A percentile compares a stretch with the other conserved stretches of the same genome.
phyloP scores from a whole-genome alignment of 2,113 vertebrate species.

The Serilophus lunatus region DNA sequence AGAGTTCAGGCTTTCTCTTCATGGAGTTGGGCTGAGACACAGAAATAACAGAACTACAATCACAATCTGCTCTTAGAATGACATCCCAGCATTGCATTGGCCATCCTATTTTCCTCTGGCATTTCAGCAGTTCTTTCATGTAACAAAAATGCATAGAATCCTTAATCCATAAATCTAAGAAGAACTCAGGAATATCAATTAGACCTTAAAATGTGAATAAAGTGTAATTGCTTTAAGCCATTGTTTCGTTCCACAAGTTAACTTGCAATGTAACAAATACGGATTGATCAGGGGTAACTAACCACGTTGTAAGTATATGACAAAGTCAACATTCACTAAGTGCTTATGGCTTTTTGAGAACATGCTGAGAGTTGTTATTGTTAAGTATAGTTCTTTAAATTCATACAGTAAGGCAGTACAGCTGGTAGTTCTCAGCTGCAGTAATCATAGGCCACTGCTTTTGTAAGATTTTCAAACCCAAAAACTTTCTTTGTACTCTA shows the following conservation, averaged over 20 bases:
- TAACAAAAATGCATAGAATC: neutral
- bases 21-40: neutral
- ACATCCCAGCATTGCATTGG: neutral
- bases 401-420: neutral
- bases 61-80: neutral
- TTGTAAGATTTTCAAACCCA: neutral
- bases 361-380: neutral
- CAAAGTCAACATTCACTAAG: neutral
- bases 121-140: neutral
- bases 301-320: neutral
- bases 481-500: neutral
- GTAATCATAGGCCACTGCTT: neutral
- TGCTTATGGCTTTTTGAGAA: neutral
- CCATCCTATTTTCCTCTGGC: neutral
- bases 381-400: neutral
- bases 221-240: neutral
- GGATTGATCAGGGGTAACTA: neutral
- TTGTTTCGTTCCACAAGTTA: neutral
- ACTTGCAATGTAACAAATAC: fast-evolving
- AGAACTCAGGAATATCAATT: neutral
- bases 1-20: neutral
- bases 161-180: neutral
- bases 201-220: neutral
- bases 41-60: neutral
- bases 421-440: neutral